Percentiles rank a stretch among this genome's conserved stretches.
Evolutionary conservation across 1,140 invertebrate genomes (phyloP).

Genomic region (Piezodorus guildinii): DNA sequence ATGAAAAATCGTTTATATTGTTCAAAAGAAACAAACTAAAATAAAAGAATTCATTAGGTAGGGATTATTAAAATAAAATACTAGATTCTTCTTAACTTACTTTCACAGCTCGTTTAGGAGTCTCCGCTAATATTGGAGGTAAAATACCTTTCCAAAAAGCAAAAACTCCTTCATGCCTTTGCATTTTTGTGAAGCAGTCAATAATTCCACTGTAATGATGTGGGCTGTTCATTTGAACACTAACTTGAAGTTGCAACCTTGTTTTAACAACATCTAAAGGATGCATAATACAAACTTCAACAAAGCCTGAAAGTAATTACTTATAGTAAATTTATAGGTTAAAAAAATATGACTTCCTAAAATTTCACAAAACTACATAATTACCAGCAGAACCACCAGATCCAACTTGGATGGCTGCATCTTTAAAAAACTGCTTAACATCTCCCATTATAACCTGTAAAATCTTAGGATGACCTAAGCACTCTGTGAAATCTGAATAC

Average conservation of each 20-base stretch:
- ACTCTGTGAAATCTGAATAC: no score
- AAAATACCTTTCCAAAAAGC: constrained; percentile 87
- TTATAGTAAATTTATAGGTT: not conserved
- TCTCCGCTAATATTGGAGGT: constrained; percentile 86
- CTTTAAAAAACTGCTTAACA: constrained; percentile 42
- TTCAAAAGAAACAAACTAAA: constrained; percentile 80
- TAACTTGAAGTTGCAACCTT: constrained; percentile 62
- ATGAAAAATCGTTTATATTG: constrained; percentile 78
- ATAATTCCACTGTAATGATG: constrained; percentile 64
- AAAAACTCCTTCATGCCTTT: constrained; percentile 60
- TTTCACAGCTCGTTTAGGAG: constrained; percentile 85
- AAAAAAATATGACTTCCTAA: no score
- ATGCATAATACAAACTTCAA: constrained; percentile 93
- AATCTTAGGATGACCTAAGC: no score
- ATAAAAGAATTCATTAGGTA: constrained; percentile 17
- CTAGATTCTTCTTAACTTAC: constrained; percentile 33
- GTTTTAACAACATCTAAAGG: constrained; percentile 88
- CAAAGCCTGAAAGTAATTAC: constrained; percentile 47
- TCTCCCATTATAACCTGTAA: constrained; percentile 17
- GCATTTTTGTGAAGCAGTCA: constrained; percentile 84
- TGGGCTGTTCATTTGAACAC: constrained; percentile 40
- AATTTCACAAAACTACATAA: constrained; percentile 5
- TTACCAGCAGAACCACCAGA: constrained; percentile 76
- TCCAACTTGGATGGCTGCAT: constrained; percentile 69
- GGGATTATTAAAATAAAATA: no score